Evolutionary conservation across 2,113 vertebrate genomes (phyloP).

Genomic region (Bothrops jararaca): DNA sequence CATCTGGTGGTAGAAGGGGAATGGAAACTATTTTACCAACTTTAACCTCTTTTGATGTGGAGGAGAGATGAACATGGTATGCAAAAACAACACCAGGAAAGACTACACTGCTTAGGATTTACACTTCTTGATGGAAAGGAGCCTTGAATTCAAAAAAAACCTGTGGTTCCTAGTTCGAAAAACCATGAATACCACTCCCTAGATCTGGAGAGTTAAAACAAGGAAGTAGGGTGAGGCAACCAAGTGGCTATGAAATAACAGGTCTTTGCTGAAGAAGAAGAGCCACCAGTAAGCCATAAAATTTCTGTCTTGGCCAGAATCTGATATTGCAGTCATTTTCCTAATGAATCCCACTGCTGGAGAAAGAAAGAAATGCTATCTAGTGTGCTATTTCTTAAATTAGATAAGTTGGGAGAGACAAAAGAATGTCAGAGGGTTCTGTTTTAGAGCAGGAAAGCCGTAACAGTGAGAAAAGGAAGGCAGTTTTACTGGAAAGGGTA

Average conservation of each 20-base stretch:
- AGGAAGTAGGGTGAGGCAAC: neutral
- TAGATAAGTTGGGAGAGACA: neutral
- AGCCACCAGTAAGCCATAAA: neutral
- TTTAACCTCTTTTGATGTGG: neutral
- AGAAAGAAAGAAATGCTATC: neutral
- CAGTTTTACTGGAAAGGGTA: neutral
- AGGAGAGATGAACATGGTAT: neutral
- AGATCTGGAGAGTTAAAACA: neutral
- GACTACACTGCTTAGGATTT: neutral
- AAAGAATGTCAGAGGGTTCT: neutral
- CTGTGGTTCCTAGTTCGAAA: neutral
- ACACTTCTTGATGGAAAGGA: neutral
- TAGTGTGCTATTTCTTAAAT: neutral
- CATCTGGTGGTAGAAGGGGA: neutral
- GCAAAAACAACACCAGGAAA: neutral
- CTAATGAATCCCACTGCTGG: neutral
- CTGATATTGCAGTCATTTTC: neutral
- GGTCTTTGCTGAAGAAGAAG: neutral
- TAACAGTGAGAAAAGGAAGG: neutral
- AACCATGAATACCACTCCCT: neutral
- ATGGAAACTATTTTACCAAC: neutral
- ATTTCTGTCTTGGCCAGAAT: neutral
- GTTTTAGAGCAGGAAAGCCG: neutral
- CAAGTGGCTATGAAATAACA: neutral
- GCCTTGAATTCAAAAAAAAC: neutral